phyloP scores from a whole-genome alignment of 2,888 invertebrate genomes.

The Smittia aterrima region DNA sequence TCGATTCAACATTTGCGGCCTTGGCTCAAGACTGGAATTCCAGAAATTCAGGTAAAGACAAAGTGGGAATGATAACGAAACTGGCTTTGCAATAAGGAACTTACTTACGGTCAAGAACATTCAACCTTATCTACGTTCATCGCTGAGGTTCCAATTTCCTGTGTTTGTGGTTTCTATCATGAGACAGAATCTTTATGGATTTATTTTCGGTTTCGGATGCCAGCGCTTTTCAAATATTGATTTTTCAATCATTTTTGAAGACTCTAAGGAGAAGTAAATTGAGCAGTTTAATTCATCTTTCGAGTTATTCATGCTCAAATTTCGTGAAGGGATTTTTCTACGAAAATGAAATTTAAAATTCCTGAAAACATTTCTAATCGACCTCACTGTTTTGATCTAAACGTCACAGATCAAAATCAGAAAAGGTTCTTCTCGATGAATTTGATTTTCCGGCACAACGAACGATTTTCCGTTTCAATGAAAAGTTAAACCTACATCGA shows the following conservation, averaged over 20 bases:
- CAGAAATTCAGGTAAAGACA: slow-evolving; percentile 59
- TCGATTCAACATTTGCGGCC: slow-evolving; percentile 62
- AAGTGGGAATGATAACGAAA: not conserved
- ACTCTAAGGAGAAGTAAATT: not conserved
- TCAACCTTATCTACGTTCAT: not conserved
- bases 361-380: no score
- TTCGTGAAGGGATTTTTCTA: no score
- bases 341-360: no score
- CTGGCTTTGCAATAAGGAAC: not conserved
- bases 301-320: no score
- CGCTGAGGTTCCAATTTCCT: slow-evolving; percentile 14
- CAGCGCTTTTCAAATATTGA: slow-evolving; percentile 15
- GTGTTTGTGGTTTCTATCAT: slow-evolving; percentile 18
- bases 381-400: no score
- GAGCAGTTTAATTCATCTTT: no score
- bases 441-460: no score
- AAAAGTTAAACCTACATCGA: no score
- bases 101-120: not conserved
- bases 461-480: no score
- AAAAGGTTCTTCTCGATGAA: no score
- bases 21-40: slow-evolving; percentile 61
- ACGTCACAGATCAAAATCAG: no score
- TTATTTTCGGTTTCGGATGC: not conserved
- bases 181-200: slow-evolving; percentile 8
- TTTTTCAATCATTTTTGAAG: slow-evolving; percentile 5